A percentile compares a stretch with the other conserved stretches of the same genome.
Conservation (phyloP, 2,113 vertebrate species). For the Phyllostomus discolor region DNA sequence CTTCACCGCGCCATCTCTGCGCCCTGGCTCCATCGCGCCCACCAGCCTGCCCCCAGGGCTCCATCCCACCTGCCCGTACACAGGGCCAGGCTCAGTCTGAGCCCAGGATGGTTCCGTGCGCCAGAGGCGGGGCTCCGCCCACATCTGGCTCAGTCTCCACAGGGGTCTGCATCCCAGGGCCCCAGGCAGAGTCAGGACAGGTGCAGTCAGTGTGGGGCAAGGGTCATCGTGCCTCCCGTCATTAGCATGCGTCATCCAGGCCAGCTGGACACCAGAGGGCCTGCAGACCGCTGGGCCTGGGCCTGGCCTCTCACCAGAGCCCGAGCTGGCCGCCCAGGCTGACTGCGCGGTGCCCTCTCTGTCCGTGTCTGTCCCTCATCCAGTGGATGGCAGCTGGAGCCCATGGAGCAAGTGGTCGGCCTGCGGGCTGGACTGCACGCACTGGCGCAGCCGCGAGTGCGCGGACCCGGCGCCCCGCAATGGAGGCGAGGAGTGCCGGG, state of each 20-base stretch:
- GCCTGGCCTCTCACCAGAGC: neutral
- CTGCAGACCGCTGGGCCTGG: neutral
- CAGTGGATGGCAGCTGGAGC: constrained; percentile 96
- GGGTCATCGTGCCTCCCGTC: constrained; percentile 51
- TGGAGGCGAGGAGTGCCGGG: constrained; percentile 92
- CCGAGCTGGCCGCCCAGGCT: neutral
- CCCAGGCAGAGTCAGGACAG: neutral
- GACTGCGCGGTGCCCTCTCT: neutral
- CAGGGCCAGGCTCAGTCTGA: constrained; percentile 45
- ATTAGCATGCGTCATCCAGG: constrained; percentile 68
- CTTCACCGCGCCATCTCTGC: constrained; percentile 69
- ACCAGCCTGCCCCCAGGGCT: constrained; percentile 69
- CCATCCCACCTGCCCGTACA: constrained; percentile 51
- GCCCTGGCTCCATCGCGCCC: constrained; percentile 65
- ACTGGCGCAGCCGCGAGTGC: constrained; percentile 96
- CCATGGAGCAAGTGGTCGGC: constrained; percentile 98
- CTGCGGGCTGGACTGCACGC: constrained; percentile 92
- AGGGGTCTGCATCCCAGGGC: neutral
- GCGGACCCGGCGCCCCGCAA: constrained; percentile 93
- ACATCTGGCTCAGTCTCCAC: neutral
- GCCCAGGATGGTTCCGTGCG: neutral
- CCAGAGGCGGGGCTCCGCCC: neutral
- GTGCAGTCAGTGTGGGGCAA: neutral
- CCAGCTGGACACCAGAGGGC: neutral
- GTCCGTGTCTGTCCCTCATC: constrained; percentile 27